Percentiles rank a stretch among this genome's conserved stretches.
Evolutionary conservation across 1,140 invertebrate genomes (phyloP).

Genomic region (Charaxes varanes): DNA sequence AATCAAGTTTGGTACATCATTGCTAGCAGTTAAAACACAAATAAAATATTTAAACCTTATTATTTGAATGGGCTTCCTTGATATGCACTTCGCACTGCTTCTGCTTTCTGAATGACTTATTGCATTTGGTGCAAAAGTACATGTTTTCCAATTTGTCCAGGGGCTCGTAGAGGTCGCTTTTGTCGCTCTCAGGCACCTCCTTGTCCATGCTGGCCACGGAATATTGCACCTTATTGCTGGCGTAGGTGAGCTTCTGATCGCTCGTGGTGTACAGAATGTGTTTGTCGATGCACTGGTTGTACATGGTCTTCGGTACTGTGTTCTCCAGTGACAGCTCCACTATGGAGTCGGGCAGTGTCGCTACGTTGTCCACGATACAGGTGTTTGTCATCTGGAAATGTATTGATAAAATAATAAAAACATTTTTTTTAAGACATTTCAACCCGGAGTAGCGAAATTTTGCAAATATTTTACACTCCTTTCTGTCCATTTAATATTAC

Average conservation of each 20-base stretch:
- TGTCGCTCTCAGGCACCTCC: constrained; percentile 31
- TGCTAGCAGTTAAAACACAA: too few relatives aligned
- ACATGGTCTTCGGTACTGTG: constrained; percentile 63
- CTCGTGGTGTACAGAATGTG: constrained; percentile 54
- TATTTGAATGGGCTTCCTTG: constrained; percentile 72
- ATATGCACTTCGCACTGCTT: constrained; percentile 80
- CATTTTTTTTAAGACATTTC: too few relatives aligned
- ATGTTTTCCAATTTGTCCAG: constrained; percentile 41
- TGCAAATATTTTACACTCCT: too few relatives aligned
- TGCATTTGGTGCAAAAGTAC: constrained; percentile 76
- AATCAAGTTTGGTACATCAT: too few relatives aligned
- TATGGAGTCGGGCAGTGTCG: constrained; percentile 62
- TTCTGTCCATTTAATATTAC: too few relatives aligned
- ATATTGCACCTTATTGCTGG: constrained; percentile 47
- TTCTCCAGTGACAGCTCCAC: constrained; percentile 67
- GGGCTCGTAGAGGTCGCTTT: constrained; percentile 43
- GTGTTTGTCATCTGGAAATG: constrained; percentile 61
- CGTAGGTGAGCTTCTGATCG: constrained; percentile 47
- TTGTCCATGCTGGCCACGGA: constrained; percentile 52
- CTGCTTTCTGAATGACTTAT: constrained; percentile 78
- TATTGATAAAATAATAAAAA: constrained; percentile 12
- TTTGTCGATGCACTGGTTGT: constrained; percentile 61
- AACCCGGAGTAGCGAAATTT: too few relatives aligned
- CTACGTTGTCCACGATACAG: constrained; percentile 65
- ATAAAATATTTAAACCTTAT: too few relatives aligned